A percentile compares a stretch with the other conserved stretches of the same genome.
Evolutionary conservation across 1,140 invertebrate species (phyloP).

Genomic region (Venustaconcha ellipsiformis): DNA sequence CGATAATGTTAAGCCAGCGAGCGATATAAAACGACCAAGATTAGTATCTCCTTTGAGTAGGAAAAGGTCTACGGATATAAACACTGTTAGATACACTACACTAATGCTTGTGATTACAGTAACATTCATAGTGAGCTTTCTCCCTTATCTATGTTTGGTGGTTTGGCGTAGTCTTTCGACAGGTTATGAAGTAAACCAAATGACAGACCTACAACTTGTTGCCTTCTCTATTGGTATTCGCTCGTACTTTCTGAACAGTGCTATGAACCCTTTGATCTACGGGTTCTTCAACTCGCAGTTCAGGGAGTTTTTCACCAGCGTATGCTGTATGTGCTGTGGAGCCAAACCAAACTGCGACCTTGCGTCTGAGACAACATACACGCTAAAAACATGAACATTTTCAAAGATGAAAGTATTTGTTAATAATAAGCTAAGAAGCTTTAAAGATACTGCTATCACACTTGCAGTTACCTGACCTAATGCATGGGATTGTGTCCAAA

Average conservation of each 20-base stretch:
- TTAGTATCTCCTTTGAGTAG: conserved; percentile 12
- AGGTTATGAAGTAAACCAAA: conserved; percentile 15
- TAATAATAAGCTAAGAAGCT: no score
- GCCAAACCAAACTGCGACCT: no score
- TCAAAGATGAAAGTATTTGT: no score
- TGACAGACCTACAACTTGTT: conserved; percentile 16
- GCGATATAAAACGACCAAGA: conserved; percentile 11
- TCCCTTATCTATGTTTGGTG: conserved; percentile 19
- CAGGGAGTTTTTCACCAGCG: conserved; percentile 20
- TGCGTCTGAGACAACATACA: no score
- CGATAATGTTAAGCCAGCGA: conserved; percentile 1
- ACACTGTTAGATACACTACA: conserved; percentile 24
- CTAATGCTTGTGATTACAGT: conserved; percentile 25
- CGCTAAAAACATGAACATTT: no score
- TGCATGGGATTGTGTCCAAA: no score
- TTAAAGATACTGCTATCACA: no score
- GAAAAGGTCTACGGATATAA: conserved; percentile 19
- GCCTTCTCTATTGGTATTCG: conserved; percentile 30
- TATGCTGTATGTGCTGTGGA: conserved; percentile 9
- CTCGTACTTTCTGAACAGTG: conserved; percentile 32
- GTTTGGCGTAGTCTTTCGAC: conserved; percentile 17
- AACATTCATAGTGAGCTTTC: conserved; percentile 25
- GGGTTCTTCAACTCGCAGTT: conserved; percentile 31
- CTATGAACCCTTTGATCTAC: conserved; percentile 34
- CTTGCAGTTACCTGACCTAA: no score